phyloP scores from a whole-genome alignment of 2,113 vertebrate species.

The Pyxicephalus adspersus region DNA sequence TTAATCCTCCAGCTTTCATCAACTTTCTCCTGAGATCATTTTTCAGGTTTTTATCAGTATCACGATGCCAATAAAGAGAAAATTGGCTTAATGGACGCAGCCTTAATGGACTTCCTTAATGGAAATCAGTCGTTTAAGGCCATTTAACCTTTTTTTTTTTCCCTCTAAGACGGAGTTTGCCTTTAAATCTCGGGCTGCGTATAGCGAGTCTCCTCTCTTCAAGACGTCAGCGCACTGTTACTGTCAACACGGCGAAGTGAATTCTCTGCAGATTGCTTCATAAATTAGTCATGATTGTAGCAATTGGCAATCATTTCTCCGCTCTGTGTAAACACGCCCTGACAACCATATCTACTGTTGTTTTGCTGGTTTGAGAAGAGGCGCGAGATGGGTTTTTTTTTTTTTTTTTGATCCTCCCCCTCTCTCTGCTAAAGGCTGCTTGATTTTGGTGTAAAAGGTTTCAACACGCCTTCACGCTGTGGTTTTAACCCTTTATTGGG shows the following conservation, averaged over 20 bases:
- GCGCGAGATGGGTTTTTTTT: background rate
- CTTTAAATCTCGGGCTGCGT: no score
- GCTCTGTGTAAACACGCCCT: slow-evolving; percentile 6
- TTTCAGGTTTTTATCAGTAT: no score
- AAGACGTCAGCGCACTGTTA: background rate
- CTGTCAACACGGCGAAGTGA: background rate
- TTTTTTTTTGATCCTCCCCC: background rate
- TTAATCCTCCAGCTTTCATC: no score
- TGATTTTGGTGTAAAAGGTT: background rate
- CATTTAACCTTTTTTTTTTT: no score
- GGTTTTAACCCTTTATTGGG: background rate
- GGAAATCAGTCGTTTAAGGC: no score
- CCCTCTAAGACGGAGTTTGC: no score
- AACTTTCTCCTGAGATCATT: no score
- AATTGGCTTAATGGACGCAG: no score
- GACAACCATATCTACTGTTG: background rate
- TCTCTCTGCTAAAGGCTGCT: no score
- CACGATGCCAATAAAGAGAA: no score
- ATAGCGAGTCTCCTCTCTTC: background rate
- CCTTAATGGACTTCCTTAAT: no score
- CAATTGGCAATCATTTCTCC: slow-evolving; percentile 23
- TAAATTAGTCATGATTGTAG: slow-evolving; percentile 40
- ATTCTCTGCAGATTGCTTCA: slow-evolving; percentile 20
- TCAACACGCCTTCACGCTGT: background rate
- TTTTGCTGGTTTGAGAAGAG: background rate